Evolutionary conservation across 2,113 vertebrate genomes (phyloP), one percentile per base, ranked within the genome.

Genomic region (Atractosteus spatula): DNA sequence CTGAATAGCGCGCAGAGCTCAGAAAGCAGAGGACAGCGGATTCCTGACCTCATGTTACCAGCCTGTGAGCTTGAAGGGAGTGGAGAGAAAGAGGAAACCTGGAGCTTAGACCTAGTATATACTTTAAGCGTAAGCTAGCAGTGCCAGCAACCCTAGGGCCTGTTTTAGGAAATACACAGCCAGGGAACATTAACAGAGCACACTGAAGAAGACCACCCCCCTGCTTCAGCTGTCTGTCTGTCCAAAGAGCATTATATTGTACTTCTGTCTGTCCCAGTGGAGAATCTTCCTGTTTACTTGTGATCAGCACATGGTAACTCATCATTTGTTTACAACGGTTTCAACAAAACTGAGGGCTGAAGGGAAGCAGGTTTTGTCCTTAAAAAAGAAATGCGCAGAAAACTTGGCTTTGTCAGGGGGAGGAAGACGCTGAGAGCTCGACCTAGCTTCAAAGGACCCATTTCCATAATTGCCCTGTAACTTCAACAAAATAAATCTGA

Each of bases 381-480:
- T 68, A 59, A 67, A 72, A 66, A 68, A 59, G 68, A 63, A 74
- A 74, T 72, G 72, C 57, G 67, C 43, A 87, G 77, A 75, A 85
- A 71, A 80, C 80, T 85, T 87, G 87, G 85, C 90, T 93, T 94
- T 91, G 88, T 93, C 87, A 85, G 43, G 77, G 69, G 85, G 84
- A 88, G 89, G 86, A 90, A 92, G 90, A 92, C 90, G 93, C 29
- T 29, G 91, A 90, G 90, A 81, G 79, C 80, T 84, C 86, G 83
- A 88, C 89, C 87, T 62, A 14, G 93, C 94, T 96, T 97, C 95
- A 97, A 96, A 96, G 94, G 92, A 78, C 63, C 51, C 94, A 96
- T 98, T 97, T 96, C 96, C 96, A 97, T 97, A 96, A 97, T 96
- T 95, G 94, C 94, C 93, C 95, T 96, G 94, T 96, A 94, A 97